These are phyloP conservation scores for Lycaon pictus DNA, from an alignment of 2,113 vertebrate genomes.

Conservation along the genomic window DNA sequence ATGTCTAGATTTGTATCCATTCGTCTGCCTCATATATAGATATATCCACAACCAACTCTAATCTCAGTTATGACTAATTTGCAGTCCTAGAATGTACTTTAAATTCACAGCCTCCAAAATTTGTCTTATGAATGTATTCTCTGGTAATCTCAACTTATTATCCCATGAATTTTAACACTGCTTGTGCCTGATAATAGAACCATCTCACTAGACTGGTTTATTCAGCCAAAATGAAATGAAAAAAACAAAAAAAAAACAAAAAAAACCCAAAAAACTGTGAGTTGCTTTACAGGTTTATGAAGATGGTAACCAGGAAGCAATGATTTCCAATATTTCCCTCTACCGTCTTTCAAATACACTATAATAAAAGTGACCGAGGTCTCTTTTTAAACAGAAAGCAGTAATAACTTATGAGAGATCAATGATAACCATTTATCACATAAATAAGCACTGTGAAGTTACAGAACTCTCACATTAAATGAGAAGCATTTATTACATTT, in stretches of 20 bases:
- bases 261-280: background rate
- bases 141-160: background rate
- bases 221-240: constrained; percentile 43
- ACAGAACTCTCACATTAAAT: constrained; percentile 71
- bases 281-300: constrained; percentile 22
- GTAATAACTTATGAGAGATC: constrained; percentile 74
- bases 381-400: constrained; percentile 65
- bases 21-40: background rate
- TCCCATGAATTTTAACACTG: constrained; percentile 53
- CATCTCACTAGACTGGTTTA: constrained; percentile 58
- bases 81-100: constrained; percentile 1
- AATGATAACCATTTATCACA: constrained; percentile 73
- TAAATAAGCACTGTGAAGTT: constrained; percentile 68
- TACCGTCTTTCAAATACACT: constrained; percentile 70
- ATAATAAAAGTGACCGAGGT: constrained; percentile 46
- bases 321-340: constrained; percentile 43
- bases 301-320: constrained; percentile 22
- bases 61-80: constrained; percentile 52
- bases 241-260: background rate
- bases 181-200: background rate
- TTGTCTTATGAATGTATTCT: constrained; percentile 6
- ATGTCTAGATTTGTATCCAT: background rate
- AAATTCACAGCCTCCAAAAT: constrained; percentile 34
- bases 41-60: background rate
- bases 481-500: constrained; percentile 83